These are phyloP conservation scores for Drosophila nr. medialis DNA, from an alignment of 2,888 invertebrate species.

Conservation along the genomic window DNA sequence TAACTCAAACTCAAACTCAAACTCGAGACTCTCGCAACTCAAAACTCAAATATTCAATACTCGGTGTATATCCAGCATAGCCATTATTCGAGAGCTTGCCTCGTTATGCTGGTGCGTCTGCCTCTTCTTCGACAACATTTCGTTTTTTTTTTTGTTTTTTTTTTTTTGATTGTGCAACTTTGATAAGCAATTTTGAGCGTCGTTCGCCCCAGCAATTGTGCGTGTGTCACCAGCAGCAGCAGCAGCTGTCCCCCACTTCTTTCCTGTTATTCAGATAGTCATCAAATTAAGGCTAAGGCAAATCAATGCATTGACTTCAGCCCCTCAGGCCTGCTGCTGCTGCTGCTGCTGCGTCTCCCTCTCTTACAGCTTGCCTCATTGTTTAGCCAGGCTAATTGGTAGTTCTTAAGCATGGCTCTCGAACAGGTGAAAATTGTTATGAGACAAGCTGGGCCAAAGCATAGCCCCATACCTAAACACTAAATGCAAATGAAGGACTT, in stretches of 20 bases:
- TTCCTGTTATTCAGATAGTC: conserved; percentile 57
- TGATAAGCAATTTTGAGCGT: conserved; percentile 71
- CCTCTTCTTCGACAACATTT: not conserved
- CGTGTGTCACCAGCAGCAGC: conserved; percentile 67
- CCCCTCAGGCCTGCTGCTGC: conserved; percentile 17
- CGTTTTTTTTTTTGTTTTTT: conserved; percentile 9
- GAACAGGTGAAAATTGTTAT: conserved; percentile 70
- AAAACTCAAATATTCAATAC: conserved; percentile 32
- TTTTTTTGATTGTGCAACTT: conserved; percentile 73
- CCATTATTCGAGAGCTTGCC: conserved; percentile 45
- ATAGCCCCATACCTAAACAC: conserved; percentile 31
- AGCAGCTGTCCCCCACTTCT: conserved; percentile 48
- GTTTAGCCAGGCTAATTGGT: conserved; percentile 70
- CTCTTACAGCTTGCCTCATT: conserved; percentile 37
- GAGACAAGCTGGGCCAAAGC: conserved; percentile 18
- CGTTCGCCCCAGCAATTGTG: conserved; percentile 54
- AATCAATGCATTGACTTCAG: conserved; percentile 65
- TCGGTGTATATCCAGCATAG: conserved; percentile 18
- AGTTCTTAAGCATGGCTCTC: conserved; percentile 21
- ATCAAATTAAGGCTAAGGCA: conserved; percentile 72
- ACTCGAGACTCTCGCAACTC: conserved; percentile 9
- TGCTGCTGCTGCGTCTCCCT: not conserved
- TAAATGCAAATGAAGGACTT: conserved; percentile 77
- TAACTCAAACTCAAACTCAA: conserved; percentile 14
- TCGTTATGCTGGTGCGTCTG: conserved; percentile 69